phyloP scores from a whole-genome alignment of 2,888 invertebrate species.

The Eucriotettix oculatus region DNA sequence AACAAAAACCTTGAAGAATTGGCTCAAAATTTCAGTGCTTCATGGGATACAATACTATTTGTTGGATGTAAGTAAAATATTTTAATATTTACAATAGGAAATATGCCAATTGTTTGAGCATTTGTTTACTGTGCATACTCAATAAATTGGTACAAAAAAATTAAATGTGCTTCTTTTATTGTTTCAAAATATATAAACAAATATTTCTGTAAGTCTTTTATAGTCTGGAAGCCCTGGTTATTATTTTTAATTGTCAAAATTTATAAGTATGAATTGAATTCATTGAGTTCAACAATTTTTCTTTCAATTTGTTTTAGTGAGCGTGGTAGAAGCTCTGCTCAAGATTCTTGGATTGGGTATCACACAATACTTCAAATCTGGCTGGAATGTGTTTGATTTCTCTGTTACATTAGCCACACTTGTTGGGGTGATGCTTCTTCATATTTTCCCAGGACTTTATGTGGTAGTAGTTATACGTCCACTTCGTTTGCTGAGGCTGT shows the following conservation, averaged over 20 bases:
- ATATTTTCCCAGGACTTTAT: constrained; percentile 47
- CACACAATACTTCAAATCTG: constrained; percentile 53
- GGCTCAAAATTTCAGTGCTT: constrained; percentile 46
- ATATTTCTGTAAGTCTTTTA: no score
- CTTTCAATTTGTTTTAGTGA: constrained; percentile 39
- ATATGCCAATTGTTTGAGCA: no score
- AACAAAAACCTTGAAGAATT: constrained; percentile 41
- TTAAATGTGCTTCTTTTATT: no score
- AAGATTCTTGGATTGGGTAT: constrained; percentile 59
- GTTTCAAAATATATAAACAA: no score
- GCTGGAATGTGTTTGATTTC: constrained; percentile 74
- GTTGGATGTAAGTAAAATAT: constrained; percentile 37
- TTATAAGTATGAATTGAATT: no score
- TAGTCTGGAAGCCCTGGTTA: no score
- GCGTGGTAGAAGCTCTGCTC: constrained; percentile 52
- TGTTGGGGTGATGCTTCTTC: constrained; percentile 47
- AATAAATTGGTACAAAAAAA: no score
- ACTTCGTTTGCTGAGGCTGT: constrained; percentile 30
- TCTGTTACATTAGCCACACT: constrained; percentile 49
- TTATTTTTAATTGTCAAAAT: no score
- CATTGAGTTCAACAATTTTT: not conserved
- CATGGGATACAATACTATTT: constrained; percentile 62
- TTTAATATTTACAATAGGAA: not conserved
- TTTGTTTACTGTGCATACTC: no score
- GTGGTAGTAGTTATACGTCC: constrained; percentile 59